A percentile compares a stretch with the other conserved stretches of the same genome.
Conservation (phyloP, 2,888 invertebrate species). For the Spilarctia lutea region DNA sequence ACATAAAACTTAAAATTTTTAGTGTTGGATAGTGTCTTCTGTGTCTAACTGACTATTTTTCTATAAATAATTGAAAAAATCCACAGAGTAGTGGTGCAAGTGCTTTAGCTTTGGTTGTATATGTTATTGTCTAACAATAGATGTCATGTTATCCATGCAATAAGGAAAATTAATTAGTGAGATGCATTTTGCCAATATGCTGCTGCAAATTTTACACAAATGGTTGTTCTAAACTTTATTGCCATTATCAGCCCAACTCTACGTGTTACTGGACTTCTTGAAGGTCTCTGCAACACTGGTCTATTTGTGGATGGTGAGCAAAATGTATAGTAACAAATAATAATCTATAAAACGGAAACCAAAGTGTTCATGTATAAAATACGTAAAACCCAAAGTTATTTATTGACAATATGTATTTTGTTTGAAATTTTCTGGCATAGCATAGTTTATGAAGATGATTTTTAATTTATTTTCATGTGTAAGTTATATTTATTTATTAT, state of each 20-base stretch:
- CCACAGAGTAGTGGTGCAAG: constrained; percentile 9
- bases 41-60: too few species aligned
- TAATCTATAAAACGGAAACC: background rate
- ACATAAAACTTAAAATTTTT: too few species aligned
- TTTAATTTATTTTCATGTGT: background rate
- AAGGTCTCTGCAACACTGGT: constrained; percentile 24
- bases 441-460: background rate
- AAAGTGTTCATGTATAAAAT: background rate
- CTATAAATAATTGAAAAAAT: background rate
- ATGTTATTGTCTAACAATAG: background rate
- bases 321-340: constrained; percentile 14
- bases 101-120: constrained; percentile 13
- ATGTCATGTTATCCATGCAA: background rate
- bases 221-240: constrained; percentile 31
- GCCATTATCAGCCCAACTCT: constrained; percentile 22
- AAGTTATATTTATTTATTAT: background rate
- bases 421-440: too few species aligned
- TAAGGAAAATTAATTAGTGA: background rate
- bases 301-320: constrained; percentile 21
- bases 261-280: constrained; percentile 21
- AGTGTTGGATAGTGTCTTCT: too few species aligned
- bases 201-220: constrained; percentile 24
- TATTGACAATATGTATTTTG: too few species aligned
- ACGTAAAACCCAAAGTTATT: background rate
- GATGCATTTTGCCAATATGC: background rate